Evolutionary conservation across 2,888 invertebrate species (phyloP), one percentile per base, ranked within the genome.

Genomic region (Chesias legatella): DNA sequence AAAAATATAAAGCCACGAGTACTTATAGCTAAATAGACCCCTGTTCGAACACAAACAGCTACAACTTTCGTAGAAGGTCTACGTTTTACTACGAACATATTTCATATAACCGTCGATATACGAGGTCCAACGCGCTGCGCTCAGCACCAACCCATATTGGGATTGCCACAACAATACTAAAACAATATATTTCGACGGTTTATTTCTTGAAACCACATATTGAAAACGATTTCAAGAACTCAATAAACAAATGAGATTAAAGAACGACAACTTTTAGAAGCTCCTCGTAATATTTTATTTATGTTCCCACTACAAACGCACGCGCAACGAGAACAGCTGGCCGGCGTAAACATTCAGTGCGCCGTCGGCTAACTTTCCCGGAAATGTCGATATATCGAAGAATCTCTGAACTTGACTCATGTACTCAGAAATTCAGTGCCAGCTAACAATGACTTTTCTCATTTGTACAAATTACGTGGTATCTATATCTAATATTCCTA

Each of bases 401-500:
- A 38, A 40, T 30, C 24, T 37, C 26, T 51, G 53, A 53, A 53
- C 51, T 53, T 53, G 53, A 51, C 44, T 48, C 51, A 51, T 51
- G 20, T 38, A 40, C 31, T 37, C 28, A 10, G 26, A 39, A 44
- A 43, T 32, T 17, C 13, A 17, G 2, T 17, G 13, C 13, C 13
- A 17, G 5, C 13, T 17, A 17, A 17, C 13, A 17, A 17, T 17
- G 5, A 3, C 13, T 17, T 17, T 5, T 17, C 5, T 17, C 13
- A 17, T 17, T 17, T 5, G 5, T 5, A 17, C 5, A 17, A 17
- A 17, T 17, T 17, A 17, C 13, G 13, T 17, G n/a, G n/a, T n/a
- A n/a, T n/a, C n/a, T n/a, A n/a, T n/a, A n/a, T n/a, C n/a, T n/a
- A n/a, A n/a, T n/a, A n/a, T 17, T 17, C 13, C 13, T 17, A 17